Conservation (phyloP, 2,113 vertebrate genomes). For the Psophia crepitans region DNA sequence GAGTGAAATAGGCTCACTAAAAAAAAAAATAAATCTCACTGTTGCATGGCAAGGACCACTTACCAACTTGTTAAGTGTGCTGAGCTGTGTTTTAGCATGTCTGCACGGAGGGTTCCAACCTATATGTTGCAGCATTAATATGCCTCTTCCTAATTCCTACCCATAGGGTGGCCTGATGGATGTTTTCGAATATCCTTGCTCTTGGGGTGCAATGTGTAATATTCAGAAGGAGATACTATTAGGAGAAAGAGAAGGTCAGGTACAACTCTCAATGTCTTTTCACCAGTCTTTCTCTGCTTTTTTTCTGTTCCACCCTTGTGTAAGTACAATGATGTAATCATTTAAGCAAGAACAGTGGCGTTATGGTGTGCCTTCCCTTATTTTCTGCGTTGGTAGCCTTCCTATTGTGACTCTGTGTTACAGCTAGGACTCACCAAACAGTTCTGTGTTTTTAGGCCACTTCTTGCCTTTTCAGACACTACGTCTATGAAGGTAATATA, state of each 20-base stretch:
- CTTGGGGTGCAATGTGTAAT: neutral
- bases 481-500: neutral
- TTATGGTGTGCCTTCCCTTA: neutral
- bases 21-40: neutral
- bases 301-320: neutral
- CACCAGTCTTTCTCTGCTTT: neutral
- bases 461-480: neutral
- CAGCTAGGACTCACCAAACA: neutral
- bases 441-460: neutral
- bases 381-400: neutral
- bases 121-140: neutral
- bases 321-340: neutral
- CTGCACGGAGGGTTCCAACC: neutral
- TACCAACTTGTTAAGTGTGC: neutral
- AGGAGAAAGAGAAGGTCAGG: neutral
- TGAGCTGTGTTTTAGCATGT: slow-evolving; percentile 11
- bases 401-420: neutral
- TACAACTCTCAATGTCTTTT: neutral
- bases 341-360: neutral
- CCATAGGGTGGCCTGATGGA: neutral
- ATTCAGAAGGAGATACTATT: neutral
- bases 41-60: neutral
- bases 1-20: neutral
- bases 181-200: neutral
- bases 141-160: neutral